These are phyloP conservation scores for Epiblema foenella DNA, from an alignment of 2,888 invertebrate species.

Conservation along the genomic window DNA sequence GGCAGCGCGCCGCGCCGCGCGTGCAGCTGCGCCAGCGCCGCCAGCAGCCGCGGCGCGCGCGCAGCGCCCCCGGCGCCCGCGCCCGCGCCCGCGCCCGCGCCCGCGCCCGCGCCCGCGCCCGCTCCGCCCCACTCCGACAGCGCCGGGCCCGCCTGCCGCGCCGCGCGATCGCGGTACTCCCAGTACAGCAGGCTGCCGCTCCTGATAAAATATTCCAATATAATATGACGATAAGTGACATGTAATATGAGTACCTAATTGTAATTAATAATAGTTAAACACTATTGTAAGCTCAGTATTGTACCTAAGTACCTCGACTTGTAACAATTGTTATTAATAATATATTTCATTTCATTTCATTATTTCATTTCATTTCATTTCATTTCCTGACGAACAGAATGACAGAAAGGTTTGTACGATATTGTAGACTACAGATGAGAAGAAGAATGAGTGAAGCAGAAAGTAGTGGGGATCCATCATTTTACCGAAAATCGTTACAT, in stretches of 20 bases:
- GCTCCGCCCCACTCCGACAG: conserved; percentile 74
- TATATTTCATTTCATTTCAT: too few species aligned
- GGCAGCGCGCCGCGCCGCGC: conserved; percentile 63
- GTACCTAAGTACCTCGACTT: too few species aligned
- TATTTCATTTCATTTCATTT: too few species aligned
- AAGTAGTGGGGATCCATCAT: too few species aligned
- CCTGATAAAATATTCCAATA: too few species aligned
- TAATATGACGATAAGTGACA: too few species aligned
- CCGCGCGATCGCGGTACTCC: conserved; percentile 87
- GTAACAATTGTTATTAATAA: too few species aligned
- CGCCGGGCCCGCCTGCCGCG: conserved; percentile 70
- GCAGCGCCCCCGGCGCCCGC: conserved; percentile 31
- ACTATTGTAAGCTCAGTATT: too few species aligned
- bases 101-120: conserved; percentile 57
- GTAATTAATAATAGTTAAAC: too few species aligned
- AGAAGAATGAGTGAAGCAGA: not conserved
- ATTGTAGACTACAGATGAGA: not conserved
- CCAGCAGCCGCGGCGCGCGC: conserved; percentile 63
- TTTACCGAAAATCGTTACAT: too few species aligned
- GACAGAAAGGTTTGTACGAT: not conserved
- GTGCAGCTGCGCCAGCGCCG: conserved; percentile 69
- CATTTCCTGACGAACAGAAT: conserved; percentile 63
- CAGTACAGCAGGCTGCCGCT: conserved; percentile 90
- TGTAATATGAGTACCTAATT: too few species aligned
- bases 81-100: conserved; percentile 44